Percentiles rank a stretch among this genome's conserved stretches.
These are phyloP conservation scores for Andrena marginata DNA, from an alignment of 2,888 invertebrate species.

Conservation along the genomic window DNA sequence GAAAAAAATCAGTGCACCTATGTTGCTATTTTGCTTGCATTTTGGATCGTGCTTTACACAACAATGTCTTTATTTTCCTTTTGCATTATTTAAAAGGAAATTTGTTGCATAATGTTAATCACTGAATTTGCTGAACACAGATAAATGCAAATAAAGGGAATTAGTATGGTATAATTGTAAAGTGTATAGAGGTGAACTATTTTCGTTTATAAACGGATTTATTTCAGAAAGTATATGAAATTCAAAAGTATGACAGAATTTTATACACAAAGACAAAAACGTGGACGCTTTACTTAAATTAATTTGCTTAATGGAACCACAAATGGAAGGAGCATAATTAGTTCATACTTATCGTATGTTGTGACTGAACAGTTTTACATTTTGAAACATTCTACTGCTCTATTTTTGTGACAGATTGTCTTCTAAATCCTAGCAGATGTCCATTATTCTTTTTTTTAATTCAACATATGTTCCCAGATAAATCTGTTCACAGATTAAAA, in stretches of 20 bases:
- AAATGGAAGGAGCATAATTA: too few relatives aligned
- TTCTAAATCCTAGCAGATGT: not conserved
- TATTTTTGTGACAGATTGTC: too few relatives aligned
- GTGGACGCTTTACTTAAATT: not conserved
- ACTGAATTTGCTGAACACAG: not conserved
- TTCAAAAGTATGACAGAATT: not conserved
- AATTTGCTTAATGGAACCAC: too few relatives aligned
- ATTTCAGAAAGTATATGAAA: not conserved
- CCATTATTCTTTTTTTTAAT: not conserved
- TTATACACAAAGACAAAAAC: not conserved
- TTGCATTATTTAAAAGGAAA: constrained; percentile 20
- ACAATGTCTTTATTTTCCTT: constrained; percentile 17
- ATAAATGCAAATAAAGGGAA: not conserved
- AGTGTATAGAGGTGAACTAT: not conserved
- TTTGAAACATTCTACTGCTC: too few relatives aligned
- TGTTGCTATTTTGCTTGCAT: constrained; percentile 40
- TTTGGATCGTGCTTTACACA: constrained; percentile 18
- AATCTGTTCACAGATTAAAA: constrained; percentile 18
- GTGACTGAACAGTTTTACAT: too few relatives aligned
- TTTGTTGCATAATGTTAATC: not conserved
- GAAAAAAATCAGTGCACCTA: constrained; percentile 23
- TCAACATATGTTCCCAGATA: not conserved
- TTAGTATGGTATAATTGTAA: constrained; percentile 7
- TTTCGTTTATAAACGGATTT: constrained; percentile 9
- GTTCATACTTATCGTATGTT: too few relatives aligned